Evolutionary conservation across 37 sponge, comb jelly and placozoan genomes (phyloP).

Genomic region (Tethya wilhelma): DNA sequence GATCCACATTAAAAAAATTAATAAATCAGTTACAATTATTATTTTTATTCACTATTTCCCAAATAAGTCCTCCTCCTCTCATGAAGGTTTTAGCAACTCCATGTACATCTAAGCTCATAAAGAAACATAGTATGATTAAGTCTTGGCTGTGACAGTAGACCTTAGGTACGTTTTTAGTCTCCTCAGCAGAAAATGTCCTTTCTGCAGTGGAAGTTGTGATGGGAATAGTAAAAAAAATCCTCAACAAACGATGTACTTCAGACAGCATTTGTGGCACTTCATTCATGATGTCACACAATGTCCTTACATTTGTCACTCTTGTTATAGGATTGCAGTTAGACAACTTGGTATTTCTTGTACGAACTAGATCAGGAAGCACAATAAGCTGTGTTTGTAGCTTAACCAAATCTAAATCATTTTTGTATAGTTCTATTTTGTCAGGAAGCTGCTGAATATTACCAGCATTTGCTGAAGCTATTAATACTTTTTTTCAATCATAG

Average conservation of each 20-base stretch:
- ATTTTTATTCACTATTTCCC: slow-evolving; percentile 9
- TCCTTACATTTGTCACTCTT: slow-evolving; percentile 27
- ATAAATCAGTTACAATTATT: not conserved
- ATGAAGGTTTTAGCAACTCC: no score
- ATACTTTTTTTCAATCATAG: slow-evolving; percentile 21
- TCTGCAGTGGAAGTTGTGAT: slow-evolving; percentile 56
- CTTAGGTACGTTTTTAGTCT: slow-evolving; percentile 36
- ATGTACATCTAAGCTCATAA: no score
- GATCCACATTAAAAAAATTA: not conserved
- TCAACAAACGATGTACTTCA: slow-evolving; percentile 29
- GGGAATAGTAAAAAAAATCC: slow-evolving; percentile 50
- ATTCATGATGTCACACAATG: slow-evolving; percentile 32
- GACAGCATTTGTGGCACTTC: slow-evolving; percentile 9
- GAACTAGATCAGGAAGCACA: slow-evolving; percentile 50
- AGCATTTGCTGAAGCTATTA: not conserved
- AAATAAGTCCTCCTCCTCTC: slow-evolving; percentile 26
- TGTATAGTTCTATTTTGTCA: not conserved
- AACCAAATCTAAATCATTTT: slow-evolving; percentile 43
- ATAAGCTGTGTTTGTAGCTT: slow-evolving; percentile 41
- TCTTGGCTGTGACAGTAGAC: slow-evolving; percentile 38
- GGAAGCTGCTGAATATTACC: no score
- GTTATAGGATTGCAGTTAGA: not conserved
- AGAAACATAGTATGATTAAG: slow-evolving; percentile 49
- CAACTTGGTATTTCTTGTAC: slow-evolving; percentile 7
- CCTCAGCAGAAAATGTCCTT: slow-evolving; percentile 53